These are phyloP conservation scores for Zapornia atra DNA, from an alignment of 2,113 vertebrate genomes.

Conservation along the genomic window DNA sequence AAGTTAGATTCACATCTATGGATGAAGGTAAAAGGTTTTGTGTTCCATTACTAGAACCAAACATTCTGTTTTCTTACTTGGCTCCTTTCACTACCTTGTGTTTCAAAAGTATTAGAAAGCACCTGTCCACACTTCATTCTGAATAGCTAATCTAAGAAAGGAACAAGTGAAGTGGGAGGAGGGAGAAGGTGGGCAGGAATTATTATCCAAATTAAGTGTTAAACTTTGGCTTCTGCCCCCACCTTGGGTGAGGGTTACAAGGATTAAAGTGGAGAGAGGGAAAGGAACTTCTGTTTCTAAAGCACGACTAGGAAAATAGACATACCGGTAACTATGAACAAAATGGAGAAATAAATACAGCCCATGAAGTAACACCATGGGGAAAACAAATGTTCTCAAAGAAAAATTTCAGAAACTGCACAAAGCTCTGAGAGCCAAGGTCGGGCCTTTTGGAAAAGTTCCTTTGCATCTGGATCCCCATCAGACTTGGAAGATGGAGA, in stretches of 20 bases:
- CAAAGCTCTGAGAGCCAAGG: constrained; percentile 65
- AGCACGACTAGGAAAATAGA: constrained; percentile 55
- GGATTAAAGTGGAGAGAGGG: constrained; percentile 39
- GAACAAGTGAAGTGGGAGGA: constrained; percentile 15
- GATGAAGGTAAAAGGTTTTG: constrained; percentile 22
- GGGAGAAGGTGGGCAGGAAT: constrained; percentile 18
- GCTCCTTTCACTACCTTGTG: not conserved
- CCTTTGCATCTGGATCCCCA: constrained; percentile 68
- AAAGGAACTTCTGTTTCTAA: constrained; percentile 59
- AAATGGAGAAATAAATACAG: constrained; percentile 69
- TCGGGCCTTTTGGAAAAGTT: constrained; percentile 65
- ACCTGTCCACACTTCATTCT: not conserved
- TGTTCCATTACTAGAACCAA: not conserved
- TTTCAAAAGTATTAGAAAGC: constrained; percentile 37
- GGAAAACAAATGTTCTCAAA: constrained; percentile 72
- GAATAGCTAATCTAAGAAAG: constrained; percentile 38
- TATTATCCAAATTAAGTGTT: constrained; percentile 62
- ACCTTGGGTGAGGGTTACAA: constrained; percentile 36
- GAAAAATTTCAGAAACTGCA: constrained; percentile 48
- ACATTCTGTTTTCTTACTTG: not conserved
- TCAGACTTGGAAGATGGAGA: constrained; percentile 58
- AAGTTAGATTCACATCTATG: constrained; percentile 30
- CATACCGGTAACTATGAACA: constrained; percentile 54
- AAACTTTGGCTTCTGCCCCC: constrained; percentile 43
- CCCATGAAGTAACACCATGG: constrained; percentile 57